A percentile compares a stretch with the other conserved stretches of the same genome.
Evolutionary conservation across 2,113 vertebrate genomes (phyloP).

Genomic region (Nothobranchius kuhntae): DNA sequence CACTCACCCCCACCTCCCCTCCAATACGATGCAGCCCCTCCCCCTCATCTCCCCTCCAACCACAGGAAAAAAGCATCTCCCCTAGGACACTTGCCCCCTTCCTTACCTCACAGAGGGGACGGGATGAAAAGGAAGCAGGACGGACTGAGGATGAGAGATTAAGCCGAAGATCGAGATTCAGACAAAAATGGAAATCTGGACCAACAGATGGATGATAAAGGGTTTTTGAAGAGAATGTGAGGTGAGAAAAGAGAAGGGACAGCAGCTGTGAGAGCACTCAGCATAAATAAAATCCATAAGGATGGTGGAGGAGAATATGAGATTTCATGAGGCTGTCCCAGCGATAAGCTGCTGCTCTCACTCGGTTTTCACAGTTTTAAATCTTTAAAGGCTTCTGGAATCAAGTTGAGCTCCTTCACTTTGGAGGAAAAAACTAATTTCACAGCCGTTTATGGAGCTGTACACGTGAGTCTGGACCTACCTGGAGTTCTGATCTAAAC

Average conservation of each 20-base stretch:
- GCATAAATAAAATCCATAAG: conserved; percentile 39
- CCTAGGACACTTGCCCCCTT: conserved; percentile 61
- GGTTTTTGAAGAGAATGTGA: conserved; percentile 23
- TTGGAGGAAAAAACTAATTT: conserved; percentile 25
- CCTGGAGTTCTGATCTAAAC: too few species aligned
- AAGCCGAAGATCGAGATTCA: conserved; percentile 17
- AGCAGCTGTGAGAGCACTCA: conserved; percentile 29
- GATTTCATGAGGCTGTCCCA: conserved; percentile 49
- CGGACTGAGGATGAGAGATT: conserved; percentile 38
- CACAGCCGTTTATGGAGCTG: conserved; percentile 26
- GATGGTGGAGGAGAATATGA: conserved; percentile 33
- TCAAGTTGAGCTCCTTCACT: conserved; percentile 47
- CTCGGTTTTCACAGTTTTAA: conserved; percentile 54
- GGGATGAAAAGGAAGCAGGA: conserved; percentile 14
- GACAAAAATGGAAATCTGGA: conserved; percentile 44
- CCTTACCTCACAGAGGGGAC: conserved; percentile 43
- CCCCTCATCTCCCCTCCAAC: conserved; percentile 49
- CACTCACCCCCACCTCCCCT: conserved; percentile 37
- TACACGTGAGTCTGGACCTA: conserved; percentile 18
- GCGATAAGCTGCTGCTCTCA: conserved; percentile 48
- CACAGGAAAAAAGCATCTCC: conserved; percentile 66
- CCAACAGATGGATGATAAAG: conserved; percentile 44
- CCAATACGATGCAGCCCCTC: conserved; percentile 53
- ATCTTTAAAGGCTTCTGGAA: conserved; percentile 39
- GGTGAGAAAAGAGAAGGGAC: conserved; percentile 28